A percentile compares a stretch with the other conserved stretches of the same genome.
These are phyloP conservation scores for Forbesichthys papilliferus DNA, from an alignment of 2,113 vertebrate genomes.

Conservation along the genomic window DNA sequence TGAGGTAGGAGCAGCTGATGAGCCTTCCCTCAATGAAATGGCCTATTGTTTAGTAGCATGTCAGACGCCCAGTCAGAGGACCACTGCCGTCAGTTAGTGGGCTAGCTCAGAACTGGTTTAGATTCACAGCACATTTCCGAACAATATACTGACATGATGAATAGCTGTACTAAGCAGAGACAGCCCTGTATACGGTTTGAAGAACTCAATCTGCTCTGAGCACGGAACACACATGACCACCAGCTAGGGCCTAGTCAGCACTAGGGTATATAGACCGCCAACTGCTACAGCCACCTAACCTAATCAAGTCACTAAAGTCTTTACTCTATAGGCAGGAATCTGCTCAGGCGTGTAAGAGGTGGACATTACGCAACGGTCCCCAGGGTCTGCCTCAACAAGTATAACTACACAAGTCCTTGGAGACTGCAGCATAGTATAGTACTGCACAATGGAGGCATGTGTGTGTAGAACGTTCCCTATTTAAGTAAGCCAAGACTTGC, in stretches of 20 bases:
- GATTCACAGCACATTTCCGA: constrained; percentile 34
- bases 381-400: no score
- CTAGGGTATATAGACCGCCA: constrained; percentile 20
- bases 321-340: constrained; percentile 13
- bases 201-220: constrained; percentile 39
- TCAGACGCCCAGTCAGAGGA: constrained; percentile 72
- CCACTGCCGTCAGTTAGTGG: constrained; percentile 42
- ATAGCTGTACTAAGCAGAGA: constrained; percentile 28
- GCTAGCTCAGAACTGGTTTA: constrained; percentile 32
- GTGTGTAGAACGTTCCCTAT: no score
- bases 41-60: constrained; percentile 65
- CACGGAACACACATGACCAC: constrained; percentile 12
- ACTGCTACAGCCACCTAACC: constrained; percentile 27
- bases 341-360: no score
- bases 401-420: no score
- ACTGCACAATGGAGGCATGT: no score
- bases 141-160: constrained; percentile 41
- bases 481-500: no score
- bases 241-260: constrained; percentile 20
- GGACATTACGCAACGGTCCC: no score
- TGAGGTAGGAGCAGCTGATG: constrained; percentile 50
- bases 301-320: constrained; percentile 4
- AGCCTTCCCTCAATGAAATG: constrained; percentile 56
- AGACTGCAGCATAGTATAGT: no score
- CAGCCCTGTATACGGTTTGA: constrained; percentile 34